phyloP scores from a whole-genome alignment of 1,140 invertebrate genomes.

The Bombus vancouverensis region DNA sequence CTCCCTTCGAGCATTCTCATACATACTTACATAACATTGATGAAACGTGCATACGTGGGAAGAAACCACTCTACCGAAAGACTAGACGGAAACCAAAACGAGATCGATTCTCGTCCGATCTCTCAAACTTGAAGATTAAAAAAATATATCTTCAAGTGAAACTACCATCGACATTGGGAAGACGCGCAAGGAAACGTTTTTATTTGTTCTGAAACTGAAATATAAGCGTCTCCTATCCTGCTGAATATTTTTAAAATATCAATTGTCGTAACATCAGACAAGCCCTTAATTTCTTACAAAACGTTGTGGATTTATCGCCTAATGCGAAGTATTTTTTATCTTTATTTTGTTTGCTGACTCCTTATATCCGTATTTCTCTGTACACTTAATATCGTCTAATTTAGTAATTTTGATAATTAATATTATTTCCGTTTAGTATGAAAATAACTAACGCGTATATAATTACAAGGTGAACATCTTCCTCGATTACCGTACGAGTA shows the following conservation, averaged over 20 bases:
- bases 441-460: background rate
- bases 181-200: too few relatives aligned
- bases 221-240: too few relatives aligned
- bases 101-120: background rate
- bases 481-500: background rate
- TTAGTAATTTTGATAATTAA: background rate
- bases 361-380: too few relatives aligned
- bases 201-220: too few relatives aligned
- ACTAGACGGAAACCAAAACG: background rate
- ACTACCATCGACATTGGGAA: too few relatives aligned
- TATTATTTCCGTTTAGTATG: background rate
- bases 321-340: too few relatives aligned
- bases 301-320: too few relatives aligned
- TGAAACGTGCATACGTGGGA: conserved; percentile 8
- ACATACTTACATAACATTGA: conserved; percentile 50
- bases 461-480: background rate
- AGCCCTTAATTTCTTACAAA: too few relatives aligned
- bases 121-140: background rate
- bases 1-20: conserved; percentile 31
- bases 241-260: too few relatives aligned
- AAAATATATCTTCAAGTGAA: background rate
- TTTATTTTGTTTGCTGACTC: too few relatives aligned
- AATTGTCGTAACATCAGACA: too few relatives aligned
- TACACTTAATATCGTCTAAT: background rate
- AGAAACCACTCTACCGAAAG: background rate